Conservation (phyloP, 2,888 invertebrate species). For the Leptinotarsa juncta region DNA sequence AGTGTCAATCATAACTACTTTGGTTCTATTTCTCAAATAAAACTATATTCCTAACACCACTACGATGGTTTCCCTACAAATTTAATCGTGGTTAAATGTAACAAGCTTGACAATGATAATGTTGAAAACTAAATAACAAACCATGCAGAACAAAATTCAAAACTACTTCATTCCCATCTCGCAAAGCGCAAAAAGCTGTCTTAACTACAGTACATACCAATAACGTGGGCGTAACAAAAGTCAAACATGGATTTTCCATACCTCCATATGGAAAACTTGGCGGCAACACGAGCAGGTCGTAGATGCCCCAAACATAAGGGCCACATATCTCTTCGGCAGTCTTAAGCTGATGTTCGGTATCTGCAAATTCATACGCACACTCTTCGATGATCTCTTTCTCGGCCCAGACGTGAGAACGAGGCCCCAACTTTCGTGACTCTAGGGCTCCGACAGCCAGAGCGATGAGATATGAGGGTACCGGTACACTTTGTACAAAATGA, state of each 20-base stretch:
- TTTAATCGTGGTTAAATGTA: too few species aligned
- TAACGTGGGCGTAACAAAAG: conserved; percentile 93
- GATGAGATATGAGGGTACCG: conserved; percentile 89
- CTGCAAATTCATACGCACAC: conserved; percentile 89
- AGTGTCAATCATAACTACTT: too few species aligned
- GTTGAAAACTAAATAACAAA: not conserved
- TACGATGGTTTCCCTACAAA: too few species aligned
- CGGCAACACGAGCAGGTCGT: conserved; percentile 90
- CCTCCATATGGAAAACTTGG: conserved; percentile 96
- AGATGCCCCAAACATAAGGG: conserved; percentile 90
- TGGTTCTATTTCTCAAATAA: too few species aligned
- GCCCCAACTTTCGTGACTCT: conserved; percentile 80
- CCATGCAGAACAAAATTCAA: not conserved
- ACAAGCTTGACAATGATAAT: not conserved
- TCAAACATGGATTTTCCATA: conserved; percentile 97
- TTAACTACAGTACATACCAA: conserved; percentile 68
- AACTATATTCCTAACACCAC: too few species aligned
- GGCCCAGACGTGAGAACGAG: conserved; percentile 89
- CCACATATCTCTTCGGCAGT: conserved; percentile 88
- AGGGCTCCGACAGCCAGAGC: conserved; percentile 90
- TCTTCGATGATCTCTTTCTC: conserved; percentile 86
- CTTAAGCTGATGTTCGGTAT: conserved; percentile 84
- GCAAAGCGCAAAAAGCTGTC: conserved; percentile 13
- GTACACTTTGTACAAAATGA: conserved; percentile 80
- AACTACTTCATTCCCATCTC: not conserved